phyloP scores from a whole-genome alignment of 2,888 invertebrate species.

The Ormyrus thymus region DNA sequence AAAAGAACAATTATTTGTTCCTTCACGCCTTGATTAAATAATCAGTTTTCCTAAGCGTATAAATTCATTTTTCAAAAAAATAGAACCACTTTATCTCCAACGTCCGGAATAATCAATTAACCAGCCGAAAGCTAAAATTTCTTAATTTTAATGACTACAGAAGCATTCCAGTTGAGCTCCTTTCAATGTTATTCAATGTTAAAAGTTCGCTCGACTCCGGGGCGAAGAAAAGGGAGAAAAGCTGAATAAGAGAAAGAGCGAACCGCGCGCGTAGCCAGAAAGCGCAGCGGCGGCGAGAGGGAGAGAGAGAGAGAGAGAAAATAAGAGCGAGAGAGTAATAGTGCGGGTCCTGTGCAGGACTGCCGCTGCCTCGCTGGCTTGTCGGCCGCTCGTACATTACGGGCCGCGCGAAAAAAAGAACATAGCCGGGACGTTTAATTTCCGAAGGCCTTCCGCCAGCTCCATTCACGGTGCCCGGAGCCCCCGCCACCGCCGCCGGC shows the following conservation, averaged over 20 bases:
- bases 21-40: neutral
- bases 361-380: conserved; percentile 38
- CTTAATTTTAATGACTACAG: conserved; percentile 7
- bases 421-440: conserved; percentile 73
- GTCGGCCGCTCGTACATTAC: conserved; percentile 71
- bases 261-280: neutral
- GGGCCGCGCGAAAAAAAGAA: conserved; percentile 67
- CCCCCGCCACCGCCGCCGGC: conserved; percentile 50
- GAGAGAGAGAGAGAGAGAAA: conserved; percentile 55
- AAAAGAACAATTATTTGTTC: neutral
- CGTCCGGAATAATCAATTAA: too few species aligned
- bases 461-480: conserved; percentile 70
- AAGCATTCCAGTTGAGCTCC: conserved; percentile 1
- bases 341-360: conserved; percentile 41
- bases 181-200: conserved; percentile 45
- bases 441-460: conserved; percentile 74
- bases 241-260: conserved; percentile 40
- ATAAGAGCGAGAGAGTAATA: conserved; percentile 40
- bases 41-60: neutral
- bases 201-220: conserved; percentile 12
- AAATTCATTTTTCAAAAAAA: too few species aligned
- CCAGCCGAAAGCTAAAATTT: too few species aligned
- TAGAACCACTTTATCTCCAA: too few species aligned
- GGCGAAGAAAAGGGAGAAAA: conserved; percentile 19
- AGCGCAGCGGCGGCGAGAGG: conserved; percentile 47